Conservation (phyloP, 1,140 invertebrate genomes). For the Diabrotica undecimpunctata region DNA sequence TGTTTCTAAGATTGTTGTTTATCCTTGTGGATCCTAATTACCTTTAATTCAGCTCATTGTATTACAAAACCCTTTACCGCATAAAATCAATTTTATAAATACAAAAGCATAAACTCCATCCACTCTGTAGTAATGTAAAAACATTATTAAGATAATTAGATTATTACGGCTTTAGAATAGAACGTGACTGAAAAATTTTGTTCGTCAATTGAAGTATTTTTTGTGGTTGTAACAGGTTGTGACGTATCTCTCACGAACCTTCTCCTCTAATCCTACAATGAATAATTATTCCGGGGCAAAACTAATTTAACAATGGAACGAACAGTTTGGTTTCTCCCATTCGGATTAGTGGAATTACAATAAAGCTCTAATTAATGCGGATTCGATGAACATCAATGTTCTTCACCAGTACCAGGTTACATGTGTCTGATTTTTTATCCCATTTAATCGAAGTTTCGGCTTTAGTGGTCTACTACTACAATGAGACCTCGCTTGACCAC, state of each 20-base stretch:
- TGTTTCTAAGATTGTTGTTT: too few relatives aligned
- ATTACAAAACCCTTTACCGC: too few relatives aligned
- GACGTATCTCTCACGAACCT: background rate
- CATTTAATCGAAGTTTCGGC: background rate
- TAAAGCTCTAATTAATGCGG: background rate
- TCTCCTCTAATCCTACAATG: background rate
- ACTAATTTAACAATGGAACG: background rate
- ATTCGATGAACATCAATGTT: background rate
- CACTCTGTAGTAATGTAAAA: too few relatives aligned
- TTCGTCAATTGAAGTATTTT: too few relatives aligned
- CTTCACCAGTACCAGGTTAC: background rate
- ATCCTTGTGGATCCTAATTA: too few relatives aligned
- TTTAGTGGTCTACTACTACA: background rate
- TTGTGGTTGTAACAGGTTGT: too few relatives aligned
- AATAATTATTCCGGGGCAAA: background rate
- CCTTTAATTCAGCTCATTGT: too few relatives aligned
- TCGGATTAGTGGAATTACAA: conserved; percentile 2
- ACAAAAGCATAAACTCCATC: too few relatives aligned
- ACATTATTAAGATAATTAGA: too few relatives aligned
- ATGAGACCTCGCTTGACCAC: background rate
- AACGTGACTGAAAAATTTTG: too few relatives aligned
- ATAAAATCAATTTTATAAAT: too few relatives aligned
- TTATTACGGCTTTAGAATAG: too few relatives aligned
- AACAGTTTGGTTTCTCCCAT: conserved; percentile 2
- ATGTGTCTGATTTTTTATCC: background rate